Evolutionary conservation across 2,113 vertebrate species (phyloP).

Genomic region (Drymodes brunneopygia): DNA sequence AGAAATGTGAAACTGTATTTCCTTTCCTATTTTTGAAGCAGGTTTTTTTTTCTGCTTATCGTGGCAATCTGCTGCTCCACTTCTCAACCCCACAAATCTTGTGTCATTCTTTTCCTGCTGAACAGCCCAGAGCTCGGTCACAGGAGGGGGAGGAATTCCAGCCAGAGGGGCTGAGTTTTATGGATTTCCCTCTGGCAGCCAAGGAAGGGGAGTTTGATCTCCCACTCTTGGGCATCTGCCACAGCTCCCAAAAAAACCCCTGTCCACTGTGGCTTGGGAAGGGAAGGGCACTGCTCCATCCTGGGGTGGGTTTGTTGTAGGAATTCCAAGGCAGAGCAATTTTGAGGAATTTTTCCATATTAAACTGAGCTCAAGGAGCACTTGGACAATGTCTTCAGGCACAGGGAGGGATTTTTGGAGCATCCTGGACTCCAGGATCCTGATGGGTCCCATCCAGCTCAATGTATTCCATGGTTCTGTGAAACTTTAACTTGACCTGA

Average conservation of each 20-base stretch:
- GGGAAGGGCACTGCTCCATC: background rate
- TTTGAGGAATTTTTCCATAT: background rate
- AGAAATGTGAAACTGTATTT: background rate
- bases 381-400: background rate
- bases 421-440: background rate
- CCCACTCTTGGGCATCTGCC: background rate
- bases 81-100: background rate
- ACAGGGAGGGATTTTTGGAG: background rate
- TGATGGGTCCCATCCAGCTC: background rate
- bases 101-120: background rate
- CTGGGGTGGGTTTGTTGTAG: background rate
- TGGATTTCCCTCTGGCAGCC: background rate
- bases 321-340: background rate
- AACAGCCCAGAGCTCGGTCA: accelerated
- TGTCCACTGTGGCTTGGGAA: background rate
- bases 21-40: background rate
- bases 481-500: accelerated
- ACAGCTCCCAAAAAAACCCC: background rate
- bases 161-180: background rate
- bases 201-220: background rate
- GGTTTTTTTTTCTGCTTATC: background rate
- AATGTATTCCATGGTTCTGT: accelerated
- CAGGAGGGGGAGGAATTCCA: background rate
- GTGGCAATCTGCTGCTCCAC: background rate
- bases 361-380: background rate